Evolutionary conservation across 2,113 vertebrate genomes (phyloP).

Genomic region (Lycaon pictus): DNA sequence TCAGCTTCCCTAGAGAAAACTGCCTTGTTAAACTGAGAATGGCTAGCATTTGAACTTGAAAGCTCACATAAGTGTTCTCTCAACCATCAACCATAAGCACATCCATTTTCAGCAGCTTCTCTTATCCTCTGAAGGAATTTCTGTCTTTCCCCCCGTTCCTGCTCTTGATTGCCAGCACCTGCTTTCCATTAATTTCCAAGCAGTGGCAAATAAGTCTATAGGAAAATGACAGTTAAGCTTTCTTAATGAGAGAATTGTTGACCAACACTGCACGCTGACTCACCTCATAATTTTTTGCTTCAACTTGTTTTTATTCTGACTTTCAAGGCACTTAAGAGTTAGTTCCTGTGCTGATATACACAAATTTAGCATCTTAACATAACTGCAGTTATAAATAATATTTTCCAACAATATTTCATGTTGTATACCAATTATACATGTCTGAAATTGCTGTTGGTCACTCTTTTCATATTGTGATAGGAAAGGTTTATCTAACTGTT

Average conservation of each 20-base stretch:
- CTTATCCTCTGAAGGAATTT: not conserved
- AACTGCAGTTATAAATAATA: not conserved
- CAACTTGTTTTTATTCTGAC: not conserved
- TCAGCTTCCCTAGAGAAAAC: not conserved
- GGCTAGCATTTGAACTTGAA: not conserved
- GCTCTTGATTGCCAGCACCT: not conserved
- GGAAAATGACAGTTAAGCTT: not conserved
- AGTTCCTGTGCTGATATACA: not conserved
- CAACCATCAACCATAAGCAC: not conserved
- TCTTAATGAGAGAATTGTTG: not conserved
- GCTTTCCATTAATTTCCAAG: not conserved
- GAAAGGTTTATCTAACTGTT: not conserved
- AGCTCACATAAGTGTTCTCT: not conserved
- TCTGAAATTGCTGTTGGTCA: not conserved
- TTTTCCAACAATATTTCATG: not conserved
- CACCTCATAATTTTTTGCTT: not conserved
- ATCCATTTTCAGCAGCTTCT: not conserved
- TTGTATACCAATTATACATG: not conserved
- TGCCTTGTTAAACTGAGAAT: not conserved
- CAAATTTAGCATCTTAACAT: not conserved
- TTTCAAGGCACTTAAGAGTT: not conserved
- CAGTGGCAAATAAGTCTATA: not conserved
- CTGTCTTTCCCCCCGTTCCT: not conserved
- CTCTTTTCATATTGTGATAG: not conserved
- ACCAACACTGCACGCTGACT: not conserved